Evolutionary conservation across 2,113 vertebrate genomes (phyloP).

Genomic region (Hippocampus comes): DNA sequence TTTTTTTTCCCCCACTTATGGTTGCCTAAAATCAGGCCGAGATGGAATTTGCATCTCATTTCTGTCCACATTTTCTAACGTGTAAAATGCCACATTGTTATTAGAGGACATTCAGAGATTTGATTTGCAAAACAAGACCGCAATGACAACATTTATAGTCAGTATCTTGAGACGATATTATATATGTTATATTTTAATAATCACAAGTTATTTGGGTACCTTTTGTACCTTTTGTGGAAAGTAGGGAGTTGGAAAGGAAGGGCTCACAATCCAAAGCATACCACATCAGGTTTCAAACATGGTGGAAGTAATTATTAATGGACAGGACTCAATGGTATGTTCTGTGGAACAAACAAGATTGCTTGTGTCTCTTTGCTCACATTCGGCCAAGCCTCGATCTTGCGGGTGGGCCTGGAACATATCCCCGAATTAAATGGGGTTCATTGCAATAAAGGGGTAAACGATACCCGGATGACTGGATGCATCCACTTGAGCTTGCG

Average conservation of each 20-base stretch:
- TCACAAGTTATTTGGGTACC: neutral
- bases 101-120: neutral
- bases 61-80: neutral
- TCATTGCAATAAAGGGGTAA: too few species aligned
- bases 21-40: neutral
- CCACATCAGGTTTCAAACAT: neutral
- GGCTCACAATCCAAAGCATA: too few species aligned
- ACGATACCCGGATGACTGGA: too few species aligned
- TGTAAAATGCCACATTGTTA: neutral
- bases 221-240: too few species aligned
- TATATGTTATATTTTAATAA: neutral
- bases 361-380: too few species aligned
- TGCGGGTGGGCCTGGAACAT: too few species aligned
- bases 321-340: too few species aligned
- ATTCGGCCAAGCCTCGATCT: too few species aligned
- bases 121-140: neutral
- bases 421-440: too few species aligned
- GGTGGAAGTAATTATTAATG: neutral
- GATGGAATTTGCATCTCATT: constrained; percentile 2
- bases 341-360: too few species aligned
- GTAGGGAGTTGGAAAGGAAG: too few species aligned
- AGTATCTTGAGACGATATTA: neutral
- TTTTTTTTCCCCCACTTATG: neutral
- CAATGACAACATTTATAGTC: neutral
- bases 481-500: too few species aligned